A percentile compares a stretch with the other conserved stretches of the same genome.
Conservation (phyloP, 30 jellyfish, hydroid and myxozoan genomes). For the Aurelia sp. region DNA sequence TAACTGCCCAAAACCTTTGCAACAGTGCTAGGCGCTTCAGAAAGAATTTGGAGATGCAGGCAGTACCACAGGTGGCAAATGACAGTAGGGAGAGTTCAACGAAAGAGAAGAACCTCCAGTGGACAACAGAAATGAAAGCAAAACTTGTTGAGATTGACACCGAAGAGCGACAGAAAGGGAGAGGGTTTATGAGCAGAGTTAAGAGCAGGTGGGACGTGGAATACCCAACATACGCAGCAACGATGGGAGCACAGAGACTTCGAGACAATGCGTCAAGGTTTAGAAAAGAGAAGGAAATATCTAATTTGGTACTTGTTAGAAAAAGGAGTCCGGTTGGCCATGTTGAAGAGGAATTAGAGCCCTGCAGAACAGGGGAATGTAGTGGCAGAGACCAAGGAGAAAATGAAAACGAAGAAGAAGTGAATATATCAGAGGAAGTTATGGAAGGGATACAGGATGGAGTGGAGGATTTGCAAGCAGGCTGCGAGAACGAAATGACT, state of each 20-base stretch:
- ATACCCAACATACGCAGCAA: slow-evolving; percentile 15
- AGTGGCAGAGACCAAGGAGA: slow-evolving; percentile 11
- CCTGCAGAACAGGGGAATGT: not conserved
- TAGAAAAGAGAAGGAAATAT: slow-evolving; percentile 5
- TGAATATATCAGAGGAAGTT: slow-evolving; percentile 3
- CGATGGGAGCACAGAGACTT: slow-evolving; percentile 15
- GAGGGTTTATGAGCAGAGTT: slow-evolving; percentile 18
- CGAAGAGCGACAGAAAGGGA: slow-evolving; percentile 12
- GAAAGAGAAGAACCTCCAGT: slow-evolving; percentile 7
- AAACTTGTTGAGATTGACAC: slow-evolving; percentile 16
- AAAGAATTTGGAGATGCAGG: too few species aligned
- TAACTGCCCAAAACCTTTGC: too few species aligned
- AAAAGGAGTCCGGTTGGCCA: slow-evolving; percentile 3
- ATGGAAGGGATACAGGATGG: not conserved
- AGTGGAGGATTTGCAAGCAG: slow-evolving; percentile 5
- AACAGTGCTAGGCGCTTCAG: too few species aligned
- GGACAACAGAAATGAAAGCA: slow-evolving; percentile 14
- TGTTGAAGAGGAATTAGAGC: slow-evolving; percentile 10
- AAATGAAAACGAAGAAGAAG: slow-evolving; percentile 8
- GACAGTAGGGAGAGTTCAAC: not conserved
- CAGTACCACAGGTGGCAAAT: too few species aligned
- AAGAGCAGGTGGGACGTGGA: slow-evolving; percentile 12
- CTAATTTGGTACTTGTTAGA: slow-evolving; percentile 6
- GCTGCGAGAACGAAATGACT: slow-evolving; percentile 3
- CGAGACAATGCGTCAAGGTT: slow-evolving; percentile 24